Percentiles rank a stretch among this genome's conserved stretches.
Evolutionary conservation across 2,797 vertebrate species (phyloP).

Genomic region (Sebastes matsubarae): DNA sequence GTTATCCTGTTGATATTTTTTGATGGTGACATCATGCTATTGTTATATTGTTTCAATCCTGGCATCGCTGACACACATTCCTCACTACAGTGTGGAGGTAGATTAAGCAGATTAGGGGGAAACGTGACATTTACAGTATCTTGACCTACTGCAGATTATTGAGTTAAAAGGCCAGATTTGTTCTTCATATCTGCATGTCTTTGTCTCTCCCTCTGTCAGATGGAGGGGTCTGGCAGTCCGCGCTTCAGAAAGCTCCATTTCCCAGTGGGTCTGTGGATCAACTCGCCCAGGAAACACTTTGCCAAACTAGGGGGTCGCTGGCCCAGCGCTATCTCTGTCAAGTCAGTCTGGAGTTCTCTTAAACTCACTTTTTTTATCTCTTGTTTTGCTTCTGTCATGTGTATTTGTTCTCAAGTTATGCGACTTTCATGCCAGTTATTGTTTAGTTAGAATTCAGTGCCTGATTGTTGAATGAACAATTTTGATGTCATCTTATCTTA

Average conservation of each 20-base stretch:
- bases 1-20: conserved; percentile 75
- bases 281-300: conserved; percentile 94
- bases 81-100: not conserved
- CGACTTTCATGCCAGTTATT: not conserved
- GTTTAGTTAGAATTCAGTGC: conserved; percentile 1
- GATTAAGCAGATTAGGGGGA: conserved; percentile 7
- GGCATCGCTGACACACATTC: conserved; percentile 35
- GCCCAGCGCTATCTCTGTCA: conserved; percentile 94
- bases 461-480: conserved; percentile 32
- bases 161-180: not conserved
- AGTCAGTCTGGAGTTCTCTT: conserved; percentile 79
- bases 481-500: conserved; percentile 55
- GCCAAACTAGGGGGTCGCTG: conserved; percentile 92
- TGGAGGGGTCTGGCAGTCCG: conserved; percentile 93
- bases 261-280: conserved; percentile 95
- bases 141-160: not conserved
- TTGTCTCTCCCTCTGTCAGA: conserved; percentile 72
- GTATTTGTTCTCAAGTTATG: not conserved
- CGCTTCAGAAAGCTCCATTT: conserved; percentile 94
- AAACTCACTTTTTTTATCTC: not conserved
- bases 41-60: conserved; percentile 72
- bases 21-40: conserved; percentile 73
- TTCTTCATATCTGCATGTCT: not conserved
- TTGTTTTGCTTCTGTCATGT: conserved; percentile 6
- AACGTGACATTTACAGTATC: conserved; percentile 1